Percentiles rank a stretch among this genome's conserved stretches.
Evolutionary conservation across 2,113 vertebrate genomes (phyloP).

Genomic region (Smithornis capensis): DNA sequence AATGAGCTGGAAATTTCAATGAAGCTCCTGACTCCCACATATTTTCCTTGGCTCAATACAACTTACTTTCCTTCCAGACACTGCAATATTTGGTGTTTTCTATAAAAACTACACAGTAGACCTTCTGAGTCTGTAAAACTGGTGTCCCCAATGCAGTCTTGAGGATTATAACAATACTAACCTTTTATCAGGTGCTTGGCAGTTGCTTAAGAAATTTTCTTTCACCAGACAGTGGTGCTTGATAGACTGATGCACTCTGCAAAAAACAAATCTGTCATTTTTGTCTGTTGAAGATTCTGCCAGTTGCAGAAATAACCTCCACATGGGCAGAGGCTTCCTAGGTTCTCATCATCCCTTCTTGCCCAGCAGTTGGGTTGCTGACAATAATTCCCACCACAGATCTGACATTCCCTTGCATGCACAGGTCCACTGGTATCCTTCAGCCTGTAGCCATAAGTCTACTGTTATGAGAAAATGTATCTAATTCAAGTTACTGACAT

Average conservation of each 20-base stretch:
- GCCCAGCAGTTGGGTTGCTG: not conserved
- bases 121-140: not conserved
- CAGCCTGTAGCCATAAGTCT: not conserved
- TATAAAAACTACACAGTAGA: not conserved
- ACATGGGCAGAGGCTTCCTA: not conserved
- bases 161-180: not conserved
- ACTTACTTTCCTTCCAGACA: not conserved
- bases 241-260: not conserved
- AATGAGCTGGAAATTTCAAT: not conserved
- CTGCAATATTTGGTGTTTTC: not conserved
- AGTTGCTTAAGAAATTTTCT: not conserved
- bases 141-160: not conserved
- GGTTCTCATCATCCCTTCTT: not conserved
- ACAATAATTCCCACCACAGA: not conserved
- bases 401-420: not conserved
- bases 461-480: not conserved
- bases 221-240: not conserved
- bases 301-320: not conserved
- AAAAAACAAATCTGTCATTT: not conserved
- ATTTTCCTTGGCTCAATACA: not conserved
- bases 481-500: not conserved
- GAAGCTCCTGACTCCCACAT: not conserved
- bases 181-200: not conserved
- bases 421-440: not conserved
- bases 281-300: not conserved